These are phyloP conservation scores for Muschampia plurimacula DNA, from an alignment of 2,888 invertebrate species.

Conservation along the genomic window DNA sequence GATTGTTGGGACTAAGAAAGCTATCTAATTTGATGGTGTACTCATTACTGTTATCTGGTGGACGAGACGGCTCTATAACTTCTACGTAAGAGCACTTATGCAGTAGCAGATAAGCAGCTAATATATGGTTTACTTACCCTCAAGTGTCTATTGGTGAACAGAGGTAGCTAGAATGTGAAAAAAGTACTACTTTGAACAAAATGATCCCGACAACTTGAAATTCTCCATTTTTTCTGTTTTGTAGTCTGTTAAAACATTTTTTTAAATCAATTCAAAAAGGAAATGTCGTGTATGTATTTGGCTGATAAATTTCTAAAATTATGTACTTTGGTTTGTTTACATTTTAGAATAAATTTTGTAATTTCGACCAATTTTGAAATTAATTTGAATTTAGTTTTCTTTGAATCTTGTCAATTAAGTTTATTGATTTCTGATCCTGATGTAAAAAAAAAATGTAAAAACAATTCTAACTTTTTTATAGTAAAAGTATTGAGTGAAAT, in stretches of 20 bases:
- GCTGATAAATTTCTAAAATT: too few species aligned
- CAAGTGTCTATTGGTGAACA: conserved; percentile 18
- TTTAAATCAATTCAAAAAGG: too few species aligned
- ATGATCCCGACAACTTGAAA: neutral
- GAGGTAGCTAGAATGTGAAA: neutral
- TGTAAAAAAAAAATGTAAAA: too few species aligned
- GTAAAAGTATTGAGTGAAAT: too few species aligned
- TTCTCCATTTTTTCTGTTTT: neutral
- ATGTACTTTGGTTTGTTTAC: too few species aligned
- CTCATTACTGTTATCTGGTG: conserved; percentile 30
- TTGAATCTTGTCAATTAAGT: too few species aligned
- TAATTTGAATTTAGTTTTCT: too few species aligned
- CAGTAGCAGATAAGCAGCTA: conserved; percentile 26
- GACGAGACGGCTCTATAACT: conserved; percentile 23
- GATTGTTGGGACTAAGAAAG: conserved; percentile 24
- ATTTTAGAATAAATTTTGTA: too few species aligned
- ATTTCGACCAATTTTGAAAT: too few species aligned
- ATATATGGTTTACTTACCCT: conserved; percentile 18
- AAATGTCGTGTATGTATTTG: too few species aligned
- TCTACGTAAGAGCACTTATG: conserved; percentile 30
- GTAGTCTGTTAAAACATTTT: neutral
- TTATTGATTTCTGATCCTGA: too few species aligned
- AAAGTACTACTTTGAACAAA: neutral
- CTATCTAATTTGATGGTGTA: conserved; percentile 29
- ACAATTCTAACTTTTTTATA: too few species aligned